Base-by-base conservation (phyloP, 2,797 vertebrate genomes). In the Mus caroli region DNA sequence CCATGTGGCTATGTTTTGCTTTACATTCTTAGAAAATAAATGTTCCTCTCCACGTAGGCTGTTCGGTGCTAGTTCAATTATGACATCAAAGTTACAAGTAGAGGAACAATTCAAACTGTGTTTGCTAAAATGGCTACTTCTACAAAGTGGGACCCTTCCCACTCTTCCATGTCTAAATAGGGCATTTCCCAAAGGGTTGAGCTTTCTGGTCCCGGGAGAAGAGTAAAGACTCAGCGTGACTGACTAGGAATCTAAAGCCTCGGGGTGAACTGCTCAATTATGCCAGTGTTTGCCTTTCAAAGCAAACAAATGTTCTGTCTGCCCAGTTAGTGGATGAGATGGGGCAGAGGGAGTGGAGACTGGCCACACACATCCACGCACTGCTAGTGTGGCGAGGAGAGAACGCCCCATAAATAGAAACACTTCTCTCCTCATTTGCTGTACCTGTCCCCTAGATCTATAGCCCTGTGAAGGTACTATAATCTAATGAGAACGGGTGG, bases 1-100 rank as follows among this genome's bases (percentile, higher is more conserved):
- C 96, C 98, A 96, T 98, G 98, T 99, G 98, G 98, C 88, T 97
- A 94, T 3, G 79, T 96, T 97, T 67, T 97, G 95, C 83, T 94
- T 97, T 97, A 95, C 97, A 96, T 90, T 97, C 90, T 62, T 92
- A 91, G 58, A 52, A 50, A 76, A 95, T 96, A 6, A 34, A 52
- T 19, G 5, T 11, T 94, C 50, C 76, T 94, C 43, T 87, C 60
- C 43, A 24, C 54, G 37, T 1, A 84, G 43, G n/a, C 17, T 78
- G 90, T 54, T 82, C 69, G 76, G 75, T 56, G 54, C 37, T 91
- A 94, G 37, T 75, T 90, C 89, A 96, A 78, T 84, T 78, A 93
- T 19, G n/a, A n/a, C n/a, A 90, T 92, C 64, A 87, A 95, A 90
- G 86, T 75, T 93, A 26, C 58, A 89, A n/a, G 76, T 15, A 71